phyloP scores from a whole-genome alignment of 30 jellyfish, hydroid and myxozoan genomes.

The Mastigias papua region DNA sequence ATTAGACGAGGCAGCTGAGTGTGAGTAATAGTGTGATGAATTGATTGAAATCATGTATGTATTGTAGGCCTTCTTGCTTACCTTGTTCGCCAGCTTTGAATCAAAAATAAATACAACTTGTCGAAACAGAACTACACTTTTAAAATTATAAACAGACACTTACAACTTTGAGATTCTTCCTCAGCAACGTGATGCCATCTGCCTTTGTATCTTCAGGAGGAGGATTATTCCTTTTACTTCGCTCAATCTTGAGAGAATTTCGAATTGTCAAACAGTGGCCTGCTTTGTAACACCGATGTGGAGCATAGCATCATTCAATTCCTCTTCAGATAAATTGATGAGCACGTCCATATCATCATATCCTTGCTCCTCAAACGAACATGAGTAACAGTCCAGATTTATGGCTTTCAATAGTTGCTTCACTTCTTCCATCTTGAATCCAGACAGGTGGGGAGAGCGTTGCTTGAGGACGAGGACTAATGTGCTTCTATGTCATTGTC shows the following conservation, averaged over 20 bases:
- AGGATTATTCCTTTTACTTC: background rate
- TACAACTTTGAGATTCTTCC: background rate
- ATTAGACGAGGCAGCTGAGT: background rate
- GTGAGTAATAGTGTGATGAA: background rate
- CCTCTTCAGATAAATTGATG: background rate
- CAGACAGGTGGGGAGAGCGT: background rate
- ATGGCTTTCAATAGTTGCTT: background rate
- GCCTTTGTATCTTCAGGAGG: background rate
- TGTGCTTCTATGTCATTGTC: background rate
- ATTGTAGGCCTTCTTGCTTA: background rate
- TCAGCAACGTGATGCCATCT: background rate
- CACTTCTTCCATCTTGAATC: slow-evolving; percentile 31
- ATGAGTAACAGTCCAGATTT: slow-evolving; percentile 20
- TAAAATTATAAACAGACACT: background rate
- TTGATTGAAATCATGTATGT: too few species aligned
- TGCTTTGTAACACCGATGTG: slow-evolving; percentile 18
- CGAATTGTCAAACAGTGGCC: slow-evolving; percentile 18
- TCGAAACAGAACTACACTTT: background rate
- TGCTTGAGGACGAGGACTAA: background rate
- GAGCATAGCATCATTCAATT: slow-evolving; percentile 1
- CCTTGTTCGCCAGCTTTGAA: background rate
- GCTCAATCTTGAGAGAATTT: background rate
- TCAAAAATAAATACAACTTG: background rate
- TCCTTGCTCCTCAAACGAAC: slow-evolving; percentile 7
- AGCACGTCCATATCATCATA: slow-evolving; percentile 34